Evolutionary conservation across 2,797 vertebrate genomes (phyloP), one percentile per base, ranked within the genome.

Genomic region (Miichthys miiuy): DNA sequence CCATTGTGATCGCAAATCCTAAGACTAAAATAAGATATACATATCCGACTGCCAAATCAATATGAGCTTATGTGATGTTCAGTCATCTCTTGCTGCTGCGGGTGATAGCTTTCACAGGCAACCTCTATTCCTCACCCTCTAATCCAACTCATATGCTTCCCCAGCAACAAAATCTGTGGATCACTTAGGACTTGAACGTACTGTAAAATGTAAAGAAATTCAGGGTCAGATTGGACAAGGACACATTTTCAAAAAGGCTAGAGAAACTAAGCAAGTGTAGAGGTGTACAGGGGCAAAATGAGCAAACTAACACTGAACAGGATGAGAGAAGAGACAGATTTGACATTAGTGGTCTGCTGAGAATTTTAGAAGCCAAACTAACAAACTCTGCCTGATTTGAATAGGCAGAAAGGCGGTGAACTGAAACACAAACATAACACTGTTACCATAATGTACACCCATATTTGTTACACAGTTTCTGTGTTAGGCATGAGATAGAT

Each of bases 401-500:
- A 25, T 41, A 14, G 30, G 41, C 25, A 46, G 30, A 30, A 42
- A 74, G n/a, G 14, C 11, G 77, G 55, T 23, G 20, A 71, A 44
- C 52, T 62, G 47, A 56, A 65, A 46, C 12, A n/a, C 10, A 48
- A 72, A 72, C 42, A 66, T n/a, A 16, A 64, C 54, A 57, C 67
- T 44, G 58, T 2, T 75, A 11, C 63, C 38, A 16, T 79, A 44
- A 56, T 38, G 18, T 55, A 77, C 54, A 68, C 3, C 20, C 73
- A 56, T 42, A 55, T 51, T 52, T 46, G 50, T 75, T 68, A 41
- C 67, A 61, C 66, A 71, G 30, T 27, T 44, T n/a, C 51, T 52
- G 54, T 81, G 72, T 75, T 41, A 47, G 52, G 58, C 47, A 74
- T 73, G 73, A 67, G 58, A 56, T 34, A 76, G 68, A 90, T 90